These are phyloP conservation scores for Vicugna pacos DNA, from an alignment of 2,113 vertebrate species.

Conservation along the genomic window DNA sequence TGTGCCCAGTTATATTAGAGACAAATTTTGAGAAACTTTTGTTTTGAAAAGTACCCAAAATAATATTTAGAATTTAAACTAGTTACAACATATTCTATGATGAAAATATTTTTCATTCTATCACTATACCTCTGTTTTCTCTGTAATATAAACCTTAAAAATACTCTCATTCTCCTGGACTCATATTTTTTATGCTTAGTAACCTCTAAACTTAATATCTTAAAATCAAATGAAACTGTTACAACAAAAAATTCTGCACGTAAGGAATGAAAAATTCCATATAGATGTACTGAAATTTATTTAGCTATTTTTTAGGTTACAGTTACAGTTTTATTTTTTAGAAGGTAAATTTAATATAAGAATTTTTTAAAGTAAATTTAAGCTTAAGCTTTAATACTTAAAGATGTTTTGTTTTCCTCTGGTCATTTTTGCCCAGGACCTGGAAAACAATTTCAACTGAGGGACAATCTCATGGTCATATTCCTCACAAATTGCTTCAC, in stretches of 20 bases:
- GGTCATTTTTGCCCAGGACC: neutral
- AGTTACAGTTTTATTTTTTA: neutral
- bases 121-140: neutral
- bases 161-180: neutral
- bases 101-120: slow-evolving; percentile 9
- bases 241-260: neutral
- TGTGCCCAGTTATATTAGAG: neutral
- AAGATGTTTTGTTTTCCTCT: neutral
- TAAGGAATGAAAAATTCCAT: neutral
- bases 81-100: neutral
- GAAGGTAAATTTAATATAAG: neutral
- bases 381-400: neutral
- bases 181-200: neutral
- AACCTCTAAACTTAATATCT: neutral
- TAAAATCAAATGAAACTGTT: neutral
- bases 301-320: neutral
- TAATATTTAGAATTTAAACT: no score
- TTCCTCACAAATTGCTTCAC: neutral
- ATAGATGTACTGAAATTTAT: neutral
- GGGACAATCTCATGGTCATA: neutral
- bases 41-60: no score
- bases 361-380: neutral
- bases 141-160: neutral
- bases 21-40: neutral
- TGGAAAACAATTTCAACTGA: neutral